Percentiles rank a stretch among this genome's conserved stretches.
Evolutionary conservation across 2,113 vertebrate genomes (phyloP).

Genomic region (Puma concolor): DNA sequence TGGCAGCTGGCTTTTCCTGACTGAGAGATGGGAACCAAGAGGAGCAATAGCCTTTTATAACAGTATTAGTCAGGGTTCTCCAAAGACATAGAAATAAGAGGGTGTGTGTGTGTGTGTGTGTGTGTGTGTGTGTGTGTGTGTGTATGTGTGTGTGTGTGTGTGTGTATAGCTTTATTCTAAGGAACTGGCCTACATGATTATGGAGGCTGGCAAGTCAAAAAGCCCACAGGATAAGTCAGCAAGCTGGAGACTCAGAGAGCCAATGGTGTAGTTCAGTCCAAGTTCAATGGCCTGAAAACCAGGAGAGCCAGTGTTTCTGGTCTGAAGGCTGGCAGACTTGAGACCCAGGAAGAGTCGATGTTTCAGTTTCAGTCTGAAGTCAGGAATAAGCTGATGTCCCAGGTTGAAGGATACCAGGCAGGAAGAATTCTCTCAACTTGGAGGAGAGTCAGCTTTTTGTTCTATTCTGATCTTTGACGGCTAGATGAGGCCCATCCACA

Average conservation of each 20-base stretch:
- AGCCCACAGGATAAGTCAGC: neutral
- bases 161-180: neutral
- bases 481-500: neutral
- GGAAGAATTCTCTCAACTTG: neutral
- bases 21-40: neutral
- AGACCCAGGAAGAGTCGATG: neutral
- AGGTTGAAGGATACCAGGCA: neutral
- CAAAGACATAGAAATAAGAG: neutral
- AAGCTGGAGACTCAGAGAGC: neutral
- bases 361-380: neutral
- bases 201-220: neutral
- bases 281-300: neutral
- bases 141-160: neutral
- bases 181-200: neutral
- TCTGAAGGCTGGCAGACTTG: neutral
- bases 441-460: neutral
- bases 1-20: neutral
- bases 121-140: neutral
- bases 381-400: neutral
- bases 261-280: neutral
- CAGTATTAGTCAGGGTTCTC: neutral
- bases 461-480: neutral
- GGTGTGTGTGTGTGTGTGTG: neutral
- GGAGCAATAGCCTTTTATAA: neutral
- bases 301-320: neutral